Evolutionary conservation across 1,140 invertebrate genomes (phyloP).

Genomic region (Microplitis mediator): DNA sequence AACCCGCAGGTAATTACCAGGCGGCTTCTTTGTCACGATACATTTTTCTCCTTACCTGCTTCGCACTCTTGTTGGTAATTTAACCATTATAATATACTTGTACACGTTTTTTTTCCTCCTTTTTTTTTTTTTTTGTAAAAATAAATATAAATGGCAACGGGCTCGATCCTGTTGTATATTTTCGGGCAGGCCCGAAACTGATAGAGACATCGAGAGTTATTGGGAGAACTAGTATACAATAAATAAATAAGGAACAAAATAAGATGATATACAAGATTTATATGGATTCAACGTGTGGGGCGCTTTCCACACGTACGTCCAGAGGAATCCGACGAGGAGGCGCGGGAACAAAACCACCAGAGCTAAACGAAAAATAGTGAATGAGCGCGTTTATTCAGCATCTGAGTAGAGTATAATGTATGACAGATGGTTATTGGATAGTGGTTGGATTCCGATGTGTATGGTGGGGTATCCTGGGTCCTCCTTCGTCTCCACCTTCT

Average conservation of each 20-base stretch:
- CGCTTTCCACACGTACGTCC: conserved; percentile 9
- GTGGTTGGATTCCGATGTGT: conserved; percentile 29
- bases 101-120: background rate
- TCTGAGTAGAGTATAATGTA: conserved; percentile 7
- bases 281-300: conserved; percentile 25
- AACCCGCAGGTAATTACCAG: conserved; percentile 37
- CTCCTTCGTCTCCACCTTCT: conserved; percentile 40
- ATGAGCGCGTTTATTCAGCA: conserved; percentile 24
- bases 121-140: background rate
- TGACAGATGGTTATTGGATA: conserved; percentile 47
- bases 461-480: conserved; percentile 40
- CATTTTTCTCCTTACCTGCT: conserved; percentile 33
- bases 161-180: background rate
- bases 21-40: conserved; percentile 38
- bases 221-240: background rate
- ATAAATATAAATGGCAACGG: background rate
- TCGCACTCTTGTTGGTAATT: background rate
- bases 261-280: conserved; percentile 11
- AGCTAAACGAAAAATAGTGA: conserved; percentile 34
- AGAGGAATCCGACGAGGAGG: background rate
- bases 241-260: background rate
- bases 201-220: conserved; percentile 6
- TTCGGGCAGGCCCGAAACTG: background rate
- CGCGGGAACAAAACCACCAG: conserved; percentile 2
- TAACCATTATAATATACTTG: background rate